A percentile compares a stretch with the other conserved stretches of the same genome.
These are phyloP conservation scores for Leucosticte australis DNA, from an alignment of 2,113 vertebrate genomes.

Conservation along the genomic window DNA sequence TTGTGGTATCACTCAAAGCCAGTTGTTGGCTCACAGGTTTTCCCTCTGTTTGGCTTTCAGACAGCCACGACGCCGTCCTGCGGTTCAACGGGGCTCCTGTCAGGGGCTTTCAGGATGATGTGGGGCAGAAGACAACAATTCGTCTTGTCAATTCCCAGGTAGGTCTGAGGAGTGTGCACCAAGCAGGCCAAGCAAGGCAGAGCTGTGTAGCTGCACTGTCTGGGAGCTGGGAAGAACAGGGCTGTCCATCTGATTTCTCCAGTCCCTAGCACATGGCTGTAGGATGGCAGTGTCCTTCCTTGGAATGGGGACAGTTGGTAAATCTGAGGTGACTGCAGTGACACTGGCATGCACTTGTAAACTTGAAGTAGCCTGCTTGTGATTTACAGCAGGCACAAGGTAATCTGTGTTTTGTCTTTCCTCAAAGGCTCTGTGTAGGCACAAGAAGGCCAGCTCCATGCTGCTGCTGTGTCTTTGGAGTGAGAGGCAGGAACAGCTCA, in stretches of 20 bases:
- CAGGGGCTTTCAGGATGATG: conserved; percentile 73
- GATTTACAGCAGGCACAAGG: background rate
- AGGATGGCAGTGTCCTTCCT: background rate
- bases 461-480: background rate
- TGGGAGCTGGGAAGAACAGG: background rate
- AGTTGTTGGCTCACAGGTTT: background rate
- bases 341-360: background rate
- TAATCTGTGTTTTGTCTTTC: background rate
- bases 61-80: conserved; percentile 78
- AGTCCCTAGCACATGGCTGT: background rate
- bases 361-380: background rate
- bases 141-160: conserved; percentile 84
- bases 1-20: accelerated
- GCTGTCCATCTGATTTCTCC: background rate
- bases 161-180: background rate
- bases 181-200: accelerated
- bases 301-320: background rate
- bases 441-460: background rate
- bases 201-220: background rate
- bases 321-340: background rate
- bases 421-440: background rate
- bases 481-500: background rate
- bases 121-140: conserved; percentile 80
- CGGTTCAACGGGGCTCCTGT: conserved; percentile 78
- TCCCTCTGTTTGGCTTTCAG: conserved; percentile 59